Evolutionary conservation across 2,797 vertebrate species (phyloP).

Genomic region (Chelon labrosus): DNA sequence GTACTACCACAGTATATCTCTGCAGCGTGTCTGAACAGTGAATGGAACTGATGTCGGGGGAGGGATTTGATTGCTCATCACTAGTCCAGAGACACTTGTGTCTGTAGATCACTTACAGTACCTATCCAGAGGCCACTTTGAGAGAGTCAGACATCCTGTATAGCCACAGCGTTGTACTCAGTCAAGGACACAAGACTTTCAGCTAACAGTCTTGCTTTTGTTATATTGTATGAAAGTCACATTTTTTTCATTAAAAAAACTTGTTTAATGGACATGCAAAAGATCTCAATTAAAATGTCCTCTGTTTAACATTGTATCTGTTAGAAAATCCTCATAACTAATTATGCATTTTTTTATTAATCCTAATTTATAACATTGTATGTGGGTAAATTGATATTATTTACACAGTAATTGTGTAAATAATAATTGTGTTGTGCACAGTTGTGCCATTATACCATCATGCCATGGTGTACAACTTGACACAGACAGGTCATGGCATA

Average conservation of each 20-base stretch:
- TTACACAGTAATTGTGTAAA: too few species aligned
- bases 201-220: neutral
- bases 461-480: too few species aligned
- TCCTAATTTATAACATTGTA: too few species aligned
- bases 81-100: neutral
- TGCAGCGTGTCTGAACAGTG: slow-evolving; percentile 12
- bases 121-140: neutral
- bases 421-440: too few species aligned
- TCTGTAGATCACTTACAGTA: neutral
- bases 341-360: too few species aligned
- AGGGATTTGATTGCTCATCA: neutral
- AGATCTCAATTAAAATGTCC: neutral
- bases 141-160: neutral
- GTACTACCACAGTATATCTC: slow-evolving; percentile 27
- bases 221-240: neutral
- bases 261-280: too few species aligned
- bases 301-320: neutral
- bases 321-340: too few species aligned
- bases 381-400: too few species aligned
- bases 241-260: too few species aligned
- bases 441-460: too few species aligned
- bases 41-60: neutral
- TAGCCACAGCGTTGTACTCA: neutral
- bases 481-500: too few species aligned
- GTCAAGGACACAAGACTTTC: neutral